Evolutionary conservation across 2,888 invertebrate genomes (phyloP).

Genomic region (Apodemia duryi): DNA sequence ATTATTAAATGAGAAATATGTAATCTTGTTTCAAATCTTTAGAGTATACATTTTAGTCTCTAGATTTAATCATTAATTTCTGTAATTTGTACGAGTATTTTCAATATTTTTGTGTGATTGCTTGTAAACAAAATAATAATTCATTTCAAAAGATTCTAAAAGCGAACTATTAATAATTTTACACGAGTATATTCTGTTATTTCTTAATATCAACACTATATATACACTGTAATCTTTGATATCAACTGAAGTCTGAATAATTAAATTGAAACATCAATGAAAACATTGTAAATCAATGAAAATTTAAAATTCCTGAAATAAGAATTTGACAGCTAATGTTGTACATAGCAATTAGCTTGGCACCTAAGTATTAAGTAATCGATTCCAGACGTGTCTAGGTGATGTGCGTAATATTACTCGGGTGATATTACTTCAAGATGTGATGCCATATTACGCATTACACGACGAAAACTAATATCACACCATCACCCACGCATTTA

Average conservation of each 20-base stretch:
- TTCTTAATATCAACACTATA: background rate
- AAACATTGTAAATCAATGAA: background rate
- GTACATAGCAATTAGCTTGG: too few species aligned
- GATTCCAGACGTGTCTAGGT: too few species aligned
- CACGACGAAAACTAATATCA: too few species aligned
- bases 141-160: background rate
- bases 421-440: too few species aligned
- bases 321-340: background rate
- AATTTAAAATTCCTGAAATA: background rate
- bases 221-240: too few species aligned
- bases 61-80: background rate
- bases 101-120: background rate
- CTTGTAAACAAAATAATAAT: background rate
- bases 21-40: slow-evolving; percentile 20
- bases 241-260: background rate
- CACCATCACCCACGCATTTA: too few species aligned
- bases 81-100: background rate
- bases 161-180: too few species aligned
- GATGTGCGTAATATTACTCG: too few species aligned
- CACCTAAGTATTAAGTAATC: too few species aligned
- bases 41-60: slow-evolving; percentile 5
- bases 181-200: background rate
- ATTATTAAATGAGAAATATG: slow-evolving; percentile 30
- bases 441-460: too few species aligned
- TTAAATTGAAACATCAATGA: background rate